A percentile compares a stretch with the other conserved stretches of the same genome.
Conservation (phyloP, 53 echinoderm and acorn worm species). For the Astropecten irregularis region DNA sequence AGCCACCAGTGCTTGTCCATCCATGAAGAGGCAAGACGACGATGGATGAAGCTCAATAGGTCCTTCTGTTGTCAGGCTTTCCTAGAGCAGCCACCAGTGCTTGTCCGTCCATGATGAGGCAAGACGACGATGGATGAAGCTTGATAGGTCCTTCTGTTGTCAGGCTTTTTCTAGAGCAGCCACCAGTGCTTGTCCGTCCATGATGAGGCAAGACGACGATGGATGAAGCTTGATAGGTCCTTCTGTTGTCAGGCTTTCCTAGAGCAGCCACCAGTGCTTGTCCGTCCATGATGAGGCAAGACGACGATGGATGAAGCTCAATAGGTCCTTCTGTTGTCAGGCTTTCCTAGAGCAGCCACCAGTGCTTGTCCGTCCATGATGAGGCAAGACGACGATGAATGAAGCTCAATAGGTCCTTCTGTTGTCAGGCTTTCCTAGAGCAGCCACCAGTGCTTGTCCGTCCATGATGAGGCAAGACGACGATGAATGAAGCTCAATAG, state of each 20-base stretch:
- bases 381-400: constrained; percentile 20
- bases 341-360: constrained; percentile 42
- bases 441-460: constrained; percentile 38
- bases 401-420: constrained; percentile 12
- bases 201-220: no score
- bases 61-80: constrained; percentile 27
- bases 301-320: constrained; percentile 27
- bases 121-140: not conserved
- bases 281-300: constrained; percentile 52
- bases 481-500: constrained; percentile 32
- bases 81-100: constrained; percentile 29
- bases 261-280: constrained; percentile 30
- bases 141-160: no score
- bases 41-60: constrained; percentile 28
- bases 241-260: constrained; percentile 38
- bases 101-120: constrained; percentile 52
- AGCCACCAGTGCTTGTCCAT: no score
- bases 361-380: constrained; percentile 46
- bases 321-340: constrained; percentile 14
- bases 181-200: no score
- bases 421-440: constrained; percentile 39
- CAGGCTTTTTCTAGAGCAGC: no score
- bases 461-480: constrained; percentile 50
- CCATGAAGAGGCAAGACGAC: no score
- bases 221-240: no score